A percentile compares a stretch with the other conserved stretches of the same genome.
Conservation (phyloP, 2,113 vertebrate species). For the Toxostoma redivivum region DNA sequence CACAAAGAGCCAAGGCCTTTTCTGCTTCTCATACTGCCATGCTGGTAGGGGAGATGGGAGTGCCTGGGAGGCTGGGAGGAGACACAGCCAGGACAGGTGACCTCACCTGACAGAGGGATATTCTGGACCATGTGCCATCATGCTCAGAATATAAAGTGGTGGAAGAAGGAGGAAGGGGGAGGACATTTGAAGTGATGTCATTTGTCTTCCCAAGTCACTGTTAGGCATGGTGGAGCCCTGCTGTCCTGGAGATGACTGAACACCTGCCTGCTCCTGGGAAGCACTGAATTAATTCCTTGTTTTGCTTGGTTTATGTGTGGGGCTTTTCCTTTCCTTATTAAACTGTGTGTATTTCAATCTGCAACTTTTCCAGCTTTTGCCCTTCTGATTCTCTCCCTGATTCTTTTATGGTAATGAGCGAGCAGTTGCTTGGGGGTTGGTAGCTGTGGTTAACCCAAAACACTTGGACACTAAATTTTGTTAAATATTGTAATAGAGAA, state of each 20-base stretch:
- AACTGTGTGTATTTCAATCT: background rate
- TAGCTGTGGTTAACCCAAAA: background rate
- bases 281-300: background rate
- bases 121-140: background rate
- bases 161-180: background rate
- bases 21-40: fast-evolving
- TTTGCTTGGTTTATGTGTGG: background rate
- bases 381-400: background rate
- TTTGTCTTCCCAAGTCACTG: background rate
- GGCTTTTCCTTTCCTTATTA: background rate
- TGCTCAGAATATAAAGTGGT: background rate
- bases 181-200: background rate
- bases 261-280: background rate
- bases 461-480: background rate
- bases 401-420: fast-evolving
- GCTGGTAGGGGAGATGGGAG: fast-evolving
- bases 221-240: fast-evolving
- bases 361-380: background rate
- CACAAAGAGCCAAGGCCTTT: background rate
- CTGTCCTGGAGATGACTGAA: background rate
- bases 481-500: background rate
- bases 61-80: background rate
- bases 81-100: background rate
- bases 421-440: background rate
- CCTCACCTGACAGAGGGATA: background rate